Evolutionary conservation across 1,140 invertebrate genomes (phyloP).

Genomic region (Octopus sinensis): DNA sequence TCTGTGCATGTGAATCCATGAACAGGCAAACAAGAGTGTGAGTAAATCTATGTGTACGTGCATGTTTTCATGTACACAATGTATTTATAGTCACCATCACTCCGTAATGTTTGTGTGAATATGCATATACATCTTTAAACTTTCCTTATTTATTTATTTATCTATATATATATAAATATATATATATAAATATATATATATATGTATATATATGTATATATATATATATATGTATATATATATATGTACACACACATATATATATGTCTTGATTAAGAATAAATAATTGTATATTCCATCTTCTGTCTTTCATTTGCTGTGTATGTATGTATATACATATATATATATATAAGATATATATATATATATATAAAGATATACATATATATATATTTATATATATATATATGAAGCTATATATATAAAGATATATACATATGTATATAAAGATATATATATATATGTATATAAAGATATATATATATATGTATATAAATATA

Average conservation of each 20-base stretch:
- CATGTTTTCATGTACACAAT: neutral
- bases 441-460: too few relatives aligned
- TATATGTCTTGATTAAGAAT: neutral
- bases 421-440: too few relatives aligned
- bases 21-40: neutral
- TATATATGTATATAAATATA: too few relatives aligned
- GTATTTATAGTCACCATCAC: neutral
- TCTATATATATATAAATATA: neutral
- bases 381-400: too few relatives aligned
- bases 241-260: neutral
- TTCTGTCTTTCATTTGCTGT: too few relatives aligned
- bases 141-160: neutral
- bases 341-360: neutral
- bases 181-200: neutral
- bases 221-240: neutral
- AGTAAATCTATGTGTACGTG: too few relatives aligned
- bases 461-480: too few relatives aligned
- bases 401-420: too few relatives aligned
- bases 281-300: neutral
- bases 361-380: too few relatives aligned
- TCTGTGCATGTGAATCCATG: neutral
- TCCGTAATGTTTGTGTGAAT: neutral
- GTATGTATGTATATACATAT: neutral
- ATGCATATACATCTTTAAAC: neutral
- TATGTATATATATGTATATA: neutral